Evolutionary conservation across 2,797 vertebrate species (phyloP).

Genomic region (Macropus fuliginosus): DNA sequence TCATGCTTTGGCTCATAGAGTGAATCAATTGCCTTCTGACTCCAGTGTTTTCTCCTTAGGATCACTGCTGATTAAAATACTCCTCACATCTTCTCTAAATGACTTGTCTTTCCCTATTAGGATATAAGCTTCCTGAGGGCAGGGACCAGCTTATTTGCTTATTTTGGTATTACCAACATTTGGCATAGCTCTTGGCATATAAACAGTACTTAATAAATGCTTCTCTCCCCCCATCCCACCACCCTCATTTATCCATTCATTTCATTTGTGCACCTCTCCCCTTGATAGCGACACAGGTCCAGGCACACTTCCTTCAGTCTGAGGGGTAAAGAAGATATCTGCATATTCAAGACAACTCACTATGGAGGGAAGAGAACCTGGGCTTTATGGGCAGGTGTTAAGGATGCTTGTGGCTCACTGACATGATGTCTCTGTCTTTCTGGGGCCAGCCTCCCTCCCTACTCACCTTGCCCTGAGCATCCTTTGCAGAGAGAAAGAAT

Average conservation of each 20-base stretch:
- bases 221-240: no score
- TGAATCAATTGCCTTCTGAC: background rate
- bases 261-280: background rate
- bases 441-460: background rate
- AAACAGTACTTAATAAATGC: background rate
- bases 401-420: background rate
- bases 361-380: background rate
- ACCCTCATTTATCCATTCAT: background rate
- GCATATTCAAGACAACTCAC: background rate
- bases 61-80: background rate
- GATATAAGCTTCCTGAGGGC: background rate
- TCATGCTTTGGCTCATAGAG: background rate
- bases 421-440: background rate
- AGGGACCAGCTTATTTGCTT: background rate
- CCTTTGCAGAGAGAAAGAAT: slow-evolving; percentile 75
- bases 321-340: no score
- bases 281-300: background rate
- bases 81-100: background rate
- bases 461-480: slow-evolving; percentile 76
- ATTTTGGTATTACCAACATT: background rate
- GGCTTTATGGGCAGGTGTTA: background rate
- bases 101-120: background rate
- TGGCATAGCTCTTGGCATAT: background rate
- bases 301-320: background rate
- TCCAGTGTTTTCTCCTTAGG: background rate